Conservation (phyloP, 2,888 invertebrate genomes). For the Eurytoma adleriae region DNA sequence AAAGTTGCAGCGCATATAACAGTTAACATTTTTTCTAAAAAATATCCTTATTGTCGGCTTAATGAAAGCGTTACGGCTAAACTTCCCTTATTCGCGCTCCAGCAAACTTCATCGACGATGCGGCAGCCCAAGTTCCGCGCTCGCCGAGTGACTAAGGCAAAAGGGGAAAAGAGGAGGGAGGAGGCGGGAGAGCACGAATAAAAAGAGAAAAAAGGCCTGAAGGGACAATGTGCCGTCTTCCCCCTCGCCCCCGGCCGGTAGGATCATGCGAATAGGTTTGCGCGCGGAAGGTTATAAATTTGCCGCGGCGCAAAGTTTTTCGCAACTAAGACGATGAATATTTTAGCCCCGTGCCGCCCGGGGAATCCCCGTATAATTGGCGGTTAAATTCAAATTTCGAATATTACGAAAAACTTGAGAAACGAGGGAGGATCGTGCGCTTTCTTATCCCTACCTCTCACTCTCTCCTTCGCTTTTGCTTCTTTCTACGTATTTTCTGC, state of each 20-base stretch:
- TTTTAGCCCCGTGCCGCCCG: constrained; percentile 65
- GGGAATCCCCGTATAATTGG: constrained; percentile 63
- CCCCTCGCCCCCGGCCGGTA: constrained; percentile 16
- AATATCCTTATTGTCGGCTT: constrained; percentile 21
- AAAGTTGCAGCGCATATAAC: too few species aligned
- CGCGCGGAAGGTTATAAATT: constrained; percentile 64
- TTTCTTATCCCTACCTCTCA: constrained; percentile 67
- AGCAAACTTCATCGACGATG: constrained; percentile 42
- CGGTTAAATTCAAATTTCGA: constrained; percentile 74
- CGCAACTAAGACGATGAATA: constrained; percentile 71
- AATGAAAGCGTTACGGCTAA: constrained; percentile 43
- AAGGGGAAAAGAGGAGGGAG: constrained; percentile 32
- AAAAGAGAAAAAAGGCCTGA: constrained; percentile 14
- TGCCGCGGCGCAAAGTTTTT: constrained; percentile 67
- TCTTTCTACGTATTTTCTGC: constrained; percentile 7
- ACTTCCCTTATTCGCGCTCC: constrained; percentile 34
- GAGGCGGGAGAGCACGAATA: not conserved
- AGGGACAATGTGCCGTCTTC: constrained; percentile 41
- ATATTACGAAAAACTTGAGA: constrained; percentile 67
- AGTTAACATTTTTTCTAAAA: not conserved
- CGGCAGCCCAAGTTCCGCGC: constrained; percentile 12
- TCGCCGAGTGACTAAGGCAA: not conserved
- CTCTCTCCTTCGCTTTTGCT: constrained; percentile 64
- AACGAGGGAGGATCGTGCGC: constrained; percentile 63
- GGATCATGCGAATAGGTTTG: constrained; percentile 51